Percentiles rank a stretch among this genome's conserved stretches.
Conservation (phyloP, 2,797 vertebrate genomes). For the Coluber constrictor region DNA sequence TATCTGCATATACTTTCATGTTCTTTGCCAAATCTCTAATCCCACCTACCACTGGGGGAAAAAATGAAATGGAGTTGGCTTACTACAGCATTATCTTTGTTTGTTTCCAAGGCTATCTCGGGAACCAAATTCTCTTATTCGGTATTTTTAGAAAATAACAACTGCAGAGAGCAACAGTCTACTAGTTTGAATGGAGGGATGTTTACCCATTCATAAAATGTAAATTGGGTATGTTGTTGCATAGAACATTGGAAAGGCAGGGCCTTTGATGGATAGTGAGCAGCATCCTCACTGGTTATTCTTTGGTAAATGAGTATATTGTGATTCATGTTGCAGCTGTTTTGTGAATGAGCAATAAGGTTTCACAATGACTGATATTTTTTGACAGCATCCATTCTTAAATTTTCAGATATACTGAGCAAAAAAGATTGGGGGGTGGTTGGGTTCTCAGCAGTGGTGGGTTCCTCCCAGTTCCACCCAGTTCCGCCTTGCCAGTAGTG, state of each 20-base stretch:
- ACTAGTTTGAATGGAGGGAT: neutral
- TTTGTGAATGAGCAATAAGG: neutral
- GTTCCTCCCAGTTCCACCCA: too few relatives aligned
- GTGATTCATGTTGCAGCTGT: constrained; percentile 18
- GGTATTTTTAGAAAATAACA: neutral
- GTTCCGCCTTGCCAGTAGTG: too few relatives aligned
- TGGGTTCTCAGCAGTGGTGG: neutral
- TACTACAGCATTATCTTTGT: neutral
- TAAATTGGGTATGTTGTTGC: neutral
- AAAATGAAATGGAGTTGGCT: neutral
- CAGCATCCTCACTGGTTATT: neutral
- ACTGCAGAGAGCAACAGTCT: neutral
- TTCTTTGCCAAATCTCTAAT: neutral
- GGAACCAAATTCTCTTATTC: neutral
- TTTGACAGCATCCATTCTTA: neutral
- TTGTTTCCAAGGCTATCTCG: neutral
- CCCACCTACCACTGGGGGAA: neutral
- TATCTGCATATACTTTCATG: neutral
- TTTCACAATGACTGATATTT: neutral
- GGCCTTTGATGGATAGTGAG: neutral
- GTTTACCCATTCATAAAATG: neutral
- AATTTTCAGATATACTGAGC: neutral
- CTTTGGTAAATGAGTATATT: neutral
- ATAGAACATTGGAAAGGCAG: neutral
- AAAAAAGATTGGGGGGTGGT: neutral